phyloP scores from a whole-genome alignment of 2,113 vertebrate species.

The Sinocyclocheilus rhinocerous region DNA sequence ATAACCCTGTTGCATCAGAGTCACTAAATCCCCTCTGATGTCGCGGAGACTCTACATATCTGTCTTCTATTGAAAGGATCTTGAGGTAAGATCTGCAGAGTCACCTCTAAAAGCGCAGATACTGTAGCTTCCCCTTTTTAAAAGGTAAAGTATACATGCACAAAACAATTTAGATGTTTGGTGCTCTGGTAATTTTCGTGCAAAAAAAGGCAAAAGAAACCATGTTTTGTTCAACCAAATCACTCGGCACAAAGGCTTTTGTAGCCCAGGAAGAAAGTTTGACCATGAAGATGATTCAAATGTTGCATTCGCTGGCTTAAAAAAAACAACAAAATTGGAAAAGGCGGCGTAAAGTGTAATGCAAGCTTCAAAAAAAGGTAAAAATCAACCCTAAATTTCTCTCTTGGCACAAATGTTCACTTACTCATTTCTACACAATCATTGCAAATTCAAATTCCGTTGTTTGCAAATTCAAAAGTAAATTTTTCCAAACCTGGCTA shows the following conservation, averaged over 20 bases:
- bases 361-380: slow-evolving; percentile 96
- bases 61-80: slow-evolving; percentile 67
- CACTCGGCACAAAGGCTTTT: slow-evolving; percentile 69
- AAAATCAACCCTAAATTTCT: slow-evolving; percentile 88
- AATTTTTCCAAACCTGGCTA: slow-evolving; percentile 31
- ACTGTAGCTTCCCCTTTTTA: slow-evolving; percentile 63
- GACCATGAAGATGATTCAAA: slow-evolving; percentile 81
- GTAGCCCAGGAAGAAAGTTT: slow-evolving; percentile 76
- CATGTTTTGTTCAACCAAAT: slow-evolving; percentile 59
- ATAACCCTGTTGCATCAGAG: slow-evolving; percentile 31
- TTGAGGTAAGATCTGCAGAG: slow-evolving; percentile 69
- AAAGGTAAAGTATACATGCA: slow-evolving; percentile 72
- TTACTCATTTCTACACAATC: slow-evolving; percentile 65
- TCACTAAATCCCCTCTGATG: slow-evolving; percentile 60
- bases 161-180: slow-evolving; percentile 38
- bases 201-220: slow-evolving; percentile 34
- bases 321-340: slow-evolving; percentile 93
- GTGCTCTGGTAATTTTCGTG: slow-evolving; percentile 28
- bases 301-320: slow-evolving; percentile 95
- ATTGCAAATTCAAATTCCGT: slow-evolving; percentile 1
- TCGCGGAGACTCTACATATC: slow-evolving; percentile 59
- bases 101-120: slow-evolving; percentile 67
- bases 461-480: slow-evolving; percentile 40
- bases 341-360: slow-evolving; percentile 98
- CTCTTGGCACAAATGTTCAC: slow-evolving; percentile 74